These are phyloP conservation scores for Toxotes chatareus DNA, from an alignment of 2,113 vertebrate species.

Conservation along the genomic window DNA sequence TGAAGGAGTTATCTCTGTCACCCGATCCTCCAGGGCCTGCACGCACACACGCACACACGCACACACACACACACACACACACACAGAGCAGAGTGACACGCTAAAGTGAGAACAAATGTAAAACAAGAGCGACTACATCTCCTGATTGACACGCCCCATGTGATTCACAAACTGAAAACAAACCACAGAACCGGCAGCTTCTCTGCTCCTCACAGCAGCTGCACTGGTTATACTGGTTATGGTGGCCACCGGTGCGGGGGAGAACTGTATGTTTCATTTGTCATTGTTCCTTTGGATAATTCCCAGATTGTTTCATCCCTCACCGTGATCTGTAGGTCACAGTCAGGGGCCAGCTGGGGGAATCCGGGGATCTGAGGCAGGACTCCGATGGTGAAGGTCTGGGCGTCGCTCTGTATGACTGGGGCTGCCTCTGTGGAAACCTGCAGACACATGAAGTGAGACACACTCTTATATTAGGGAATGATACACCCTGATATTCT, in stretches of 20 bases:
- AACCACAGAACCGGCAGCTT: background rate
- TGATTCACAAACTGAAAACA: background rate
- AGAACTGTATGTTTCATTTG: too few species aligned
- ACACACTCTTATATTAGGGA: background rate
- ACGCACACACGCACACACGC: slow-evolving; percentile 33
- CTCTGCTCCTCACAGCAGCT: too few species aligned
- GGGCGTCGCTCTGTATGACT: slow-evolving; percentile 81
- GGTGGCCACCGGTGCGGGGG: too few species aligned
- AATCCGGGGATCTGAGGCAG: slow-evolving; percentile 86
- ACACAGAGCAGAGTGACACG: too few species aligned
- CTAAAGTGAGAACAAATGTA: background rate
- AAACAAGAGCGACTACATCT: background rate
- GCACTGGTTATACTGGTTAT: too few species aligned
- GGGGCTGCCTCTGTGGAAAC: slow-evolving; percentile 84
- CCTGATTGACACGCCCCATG: background rate
- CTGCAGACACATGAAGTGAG: slow-evolving; percentile 74
- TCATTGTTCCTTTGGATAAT: too few species aligned
- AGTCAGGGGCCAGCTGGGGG: slow-evolving; percentile 85
- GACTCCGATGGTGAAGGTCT: slow-evolving; percentile 90
- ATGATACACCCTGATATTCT: too few species aligned
- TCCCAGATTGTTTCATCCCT: slow-evolving; percentile 29
- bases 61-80: slow-evolving; percentile 11
- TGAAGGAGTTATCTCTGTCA: slow-evolving; percentile 90
- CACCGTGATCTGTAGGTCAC: slow-evolving; percentile 93
- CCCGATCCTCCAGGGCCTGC: slow-evolving; percentile 92